These are phyloP conservation scores for Cyrtonyx montezumae DNA, from an alignment of 2,113 vertebrate species.

Conservation along the genomic window DNA sequence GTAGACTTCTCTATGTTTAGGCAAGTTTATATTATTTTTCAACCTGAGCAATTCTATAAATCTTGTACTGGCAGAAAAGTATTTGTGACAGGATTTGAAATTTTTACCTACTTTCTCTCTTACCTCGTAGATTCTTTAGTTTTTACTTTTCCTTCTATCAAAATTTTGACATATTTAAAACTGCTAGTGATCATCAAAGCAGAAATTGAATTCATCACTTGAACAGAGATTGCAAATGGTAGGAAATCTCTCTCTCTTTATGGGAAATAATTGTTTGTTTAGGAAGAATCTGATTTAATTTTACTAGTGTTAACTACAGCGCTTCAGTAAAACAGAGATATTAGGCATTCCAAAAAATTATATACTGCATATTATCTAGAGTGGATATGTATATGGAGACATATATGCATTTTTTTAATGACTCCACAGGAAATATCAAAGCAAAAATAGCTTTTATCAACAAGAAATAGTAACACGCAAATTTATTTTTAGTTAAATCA, in stretches of 20 bases:
- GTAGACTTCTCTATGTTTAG: background rate
- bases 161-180: background rate
- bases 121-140: background rate
- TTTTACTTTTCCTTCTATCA: background rate
- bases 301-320: background rate
- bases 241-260: background rate
- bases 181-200: background rate
- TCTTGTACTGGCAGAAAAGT: background rate
- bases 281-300: background rate
- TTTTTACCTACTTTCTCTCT: background rate
- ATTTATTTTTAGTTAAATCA: conserved; percentile 50
- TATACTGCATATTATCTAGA: background rate
- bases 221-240: background rate
- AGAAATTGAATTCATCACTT: background rate
- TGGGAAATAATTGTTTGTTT: background rate
- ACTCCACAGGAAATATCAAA: background rate
- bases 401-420: background rate
- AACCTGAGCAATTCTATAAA: background rate
- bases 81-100: background rate
- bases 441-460: background rate
- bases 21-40: background rate
- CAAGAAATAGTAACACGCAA: conserved; percentile 4
- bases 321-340: background rate
- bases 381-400: background rate
- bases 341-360: background rate